A percentile compares a stretch with the other conserved stretches of the same genome.
Evolutionary conservation across 1,140 invertebrate species (phyloP).

Genomic region (Dryas iulia): DNA sequence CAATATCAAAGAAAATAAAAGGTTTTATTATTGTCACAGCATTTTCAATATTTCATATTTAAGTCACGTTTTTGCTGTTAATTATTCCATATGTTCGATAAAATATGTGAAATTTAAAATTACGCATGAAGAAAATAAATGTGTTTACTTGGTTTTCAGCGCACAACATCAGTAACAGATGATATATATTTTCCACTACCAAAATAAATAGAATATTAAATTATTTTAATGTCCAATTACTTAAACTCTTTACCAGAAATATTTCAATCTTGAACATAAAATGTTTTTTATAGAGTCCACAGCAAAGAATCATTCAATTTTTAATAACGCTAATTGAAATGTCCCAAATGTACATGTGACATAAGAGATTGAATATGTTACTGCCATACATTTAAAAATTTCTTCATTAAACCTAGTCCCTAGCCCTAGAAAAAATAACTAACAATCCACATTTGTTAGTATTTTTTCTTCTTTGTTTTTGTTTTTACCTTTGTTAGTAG

Average conservation of each 20-base stretch:
- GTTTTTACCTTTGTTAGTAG: no score
- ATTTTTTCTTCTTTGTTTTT: no score
- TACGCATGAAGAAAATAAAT: background rate
- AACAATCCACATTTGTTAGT: no score
- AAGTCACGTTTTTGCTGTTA: background rate
- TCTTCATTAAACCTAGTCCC: no score
- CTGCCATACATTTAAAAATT: background rate
- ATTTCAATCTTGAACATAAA: background rate
- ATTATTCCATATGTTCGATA: background rate
- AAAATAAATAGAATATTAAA: background rate
- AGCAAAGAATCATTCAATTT: background rate
- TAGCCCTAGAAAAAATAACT: no score
- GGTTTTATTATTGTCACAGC: background rate
- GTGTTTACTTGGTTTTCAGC: background rate
- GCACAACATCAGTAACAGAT: background rate
- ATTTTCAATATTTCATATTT: background rate
- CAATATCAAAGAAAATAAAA: background rate
- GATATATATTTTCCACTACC: background rate
- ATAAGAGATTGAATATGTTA: background rate
- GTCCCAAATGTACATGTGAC: background rate
- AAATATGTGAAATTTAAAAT: background rate
- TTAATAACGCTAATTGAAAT: background rate
- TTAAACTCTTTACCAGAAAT: background rate
- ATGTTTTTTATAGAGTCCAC: background rate
- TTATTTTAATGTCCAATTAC: background rate